Percentiles rank a stretch among this genome's conserved stretches.
Conservation (phyloP, 2,113 vertebrate genomes). For the Amphiprion ocellaris region DNA sequence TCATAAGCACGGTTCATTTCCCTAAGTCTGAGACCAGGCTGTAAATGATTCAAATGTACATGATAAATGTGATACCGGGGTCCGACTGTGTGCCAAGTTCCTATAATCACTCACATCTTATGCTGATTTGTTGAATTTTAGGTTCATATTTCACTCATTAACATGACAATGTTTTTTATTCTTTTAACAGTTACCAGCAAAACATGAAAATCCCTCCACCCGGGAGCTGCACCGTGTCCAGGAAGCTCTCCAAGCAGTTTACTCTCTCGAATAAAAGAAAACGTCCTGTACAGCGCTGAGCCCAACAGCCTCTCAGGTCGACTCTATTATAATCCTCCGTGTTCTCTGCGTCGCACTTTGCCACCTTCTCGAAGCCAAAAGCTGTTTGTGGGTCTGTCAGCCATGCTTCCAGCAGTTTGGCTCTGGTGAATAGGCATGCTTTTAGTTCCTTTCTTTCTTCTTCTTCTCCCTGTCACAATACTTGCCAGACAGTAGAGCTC, state of each 20-base stretch:
- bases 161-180: background rate
- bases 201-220: slow-evolving; percentile 35
- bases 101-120: background rate
- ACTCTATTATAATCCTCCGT: slow-evolving; percentile 25
- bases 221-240: slow-evolving; percentile 36
- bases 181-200: background rate
- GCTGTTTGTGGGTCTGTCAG: slow-evolving; percentile 46
- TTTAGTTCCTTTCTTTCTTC: slow-evolving; percentile 12
- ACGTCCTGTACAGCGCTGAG: slow-evolving; percentile 24
- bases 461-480: background rate
- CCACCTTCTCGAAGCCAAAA: slow-evolving; percentile 20
- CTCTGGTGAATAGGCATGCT: slow-evolving; percentile 22
- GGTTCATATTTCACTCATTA: background rate
- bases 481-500: slow-evolving; percentile 53
- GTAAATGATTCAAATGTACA: background rate
- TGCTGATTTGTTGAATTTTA: slow-evolving; percentile 28
- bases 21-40: background rate
- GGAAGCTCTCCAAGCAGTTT: slow-evolving; percentile 33
- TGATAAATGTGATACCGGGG: background rate
- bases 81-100: background rate
- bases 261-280: slow-evolving; percentile 29
- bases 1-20: background rate
- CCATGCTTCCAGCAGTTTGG: slow-evolving; percentile 36
- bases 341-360: slow-evolving; percentile 28
- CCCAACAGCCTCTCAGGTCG: slow-evolving; percentile 30